These are phyloP conservation scores for Suillia variegata DNA, from an alignment of 2,888 invertebrate species.

Conservation along the genomic window DNA sequence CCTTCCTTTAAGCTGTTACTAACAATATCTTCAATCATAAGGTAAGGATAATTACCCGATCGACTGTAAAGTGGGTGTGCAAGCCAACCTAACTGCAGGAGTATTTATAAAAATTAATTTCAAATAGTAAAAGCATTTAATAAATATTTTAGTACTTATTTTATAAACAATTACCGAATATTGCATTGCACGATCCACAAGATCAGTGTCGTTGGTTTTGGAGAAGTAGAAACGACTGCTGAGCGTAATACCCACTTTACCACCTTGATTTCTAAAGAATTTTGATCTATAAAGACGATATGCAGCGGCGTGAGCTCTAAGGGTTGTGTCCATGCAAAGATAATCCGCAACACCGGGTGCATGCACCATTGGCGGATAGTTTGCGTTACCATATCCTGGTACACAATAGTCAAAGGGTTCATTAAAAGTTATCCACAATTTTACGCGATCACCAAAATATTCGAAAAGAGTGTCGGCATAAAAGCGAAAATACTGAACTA, in stretches of 20 bases:
- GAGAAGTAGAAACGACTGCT: conserved; percentile 43
- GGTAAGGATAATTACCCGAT: conserved; percentile 50
- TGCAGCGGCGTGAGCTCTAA: conserved; percentile 64
- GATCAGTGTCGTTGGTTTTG: conserved; percentile 30
- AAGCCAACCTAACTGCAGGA: conserved; percentile 57
- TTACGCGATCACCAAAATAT: conserved; percentile 62
- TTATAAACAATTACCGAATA: conserved; percentile 39
- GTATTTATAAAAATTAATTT: conserved; percentile 8
- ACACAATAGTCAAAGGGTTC: conserved; percentile 37
- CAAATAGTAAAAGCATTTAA: background rate
- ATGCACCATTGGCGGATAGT: conserved; percentile 54
- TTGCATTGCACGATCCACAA: conserved; percentile 43
- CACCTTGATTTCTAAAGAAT: conserved; percentile 50
- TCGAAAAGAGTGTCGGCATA: conserved; percentile 62
- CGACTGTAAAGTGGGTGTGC: conserved; percentile 50
- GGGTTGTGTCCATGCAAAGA: conserved; percentile 63
- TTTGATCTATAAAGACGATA: conserved; percentile 60
- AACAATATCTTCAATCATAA: conserved; percentile 47
- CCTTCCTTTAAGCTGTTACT: conserved; percentile 50
- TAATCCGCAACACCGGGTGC: conserved; percentile 63
- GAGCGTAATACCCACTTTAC: conserved; percentile 48
- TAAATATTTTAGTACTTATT: background rate
- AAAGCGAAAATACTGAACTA: conserved; percentile 63
- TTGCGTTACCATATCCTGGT: conserved; percentile 62
- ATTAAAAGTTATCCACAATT: conserved; percentile 37